Base-by-base conservation (phyloP, 2,797 vertebrate genomes). In the Acestrorhynchus altus region DNA sequence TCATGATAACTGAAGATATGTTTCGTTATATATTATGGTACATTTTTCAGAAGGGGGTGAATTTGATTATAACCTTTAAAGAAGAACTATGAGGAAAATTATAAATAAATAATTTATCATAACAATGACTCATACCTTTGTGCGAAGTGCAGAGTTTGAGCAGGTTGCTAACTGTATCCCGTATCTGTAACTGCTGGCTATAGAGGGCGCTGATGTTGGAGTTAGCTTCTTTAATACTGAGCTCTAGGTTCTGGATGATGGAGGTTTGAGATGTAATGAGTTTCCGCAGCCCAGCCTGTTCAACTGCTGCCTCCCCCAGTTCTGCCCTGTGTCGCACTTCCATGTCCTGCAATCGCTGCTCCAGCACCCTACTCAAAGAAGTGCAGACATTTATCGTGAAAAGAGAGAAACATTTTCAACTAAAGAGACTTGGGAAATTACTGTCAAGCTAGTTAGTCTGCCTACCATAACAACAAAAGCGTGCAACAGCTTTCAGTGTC, bases 341-440 rank as follows among this genome's bases (percentile, higher is more conserved):
- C 92, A 95, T 93, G 84, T 93, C 94, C 82, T 90, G 83, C 83
- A 95, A 90, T 85, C 90, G 93, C 78, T 92, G 92, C 79, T 95
- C 94, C 82, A 95, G 83, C 74, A 94, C 84, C 79, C 94, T 96
- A 46, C 20, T 59, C 39, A 68, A n/a, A 40, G 31, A 7, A 28
- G 6, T 67, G 61, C 1, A 24, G 47, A 49, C 16, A 16, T 18
- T n/a, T 5, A 18, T 49, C 47, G 3, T 5, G 7, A 49, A 49
- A 16, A 35, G 6, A 35, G 31, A 35, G 31, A 35, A 6, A 35
- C 31, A 35, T 35, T 2, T 35, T 35, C 31, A 35, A 35, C 31
- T 35, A 6, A 35, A 35, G 31, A 2, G 2, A 35, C 2, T 35
- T 35, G 6, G 31, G 31, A 6, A 35, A 35, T 35, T 2, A 6